Conservation (phyloP, 2,797 vertebrate species). For the Halcyon smyrnensis region DNA sequence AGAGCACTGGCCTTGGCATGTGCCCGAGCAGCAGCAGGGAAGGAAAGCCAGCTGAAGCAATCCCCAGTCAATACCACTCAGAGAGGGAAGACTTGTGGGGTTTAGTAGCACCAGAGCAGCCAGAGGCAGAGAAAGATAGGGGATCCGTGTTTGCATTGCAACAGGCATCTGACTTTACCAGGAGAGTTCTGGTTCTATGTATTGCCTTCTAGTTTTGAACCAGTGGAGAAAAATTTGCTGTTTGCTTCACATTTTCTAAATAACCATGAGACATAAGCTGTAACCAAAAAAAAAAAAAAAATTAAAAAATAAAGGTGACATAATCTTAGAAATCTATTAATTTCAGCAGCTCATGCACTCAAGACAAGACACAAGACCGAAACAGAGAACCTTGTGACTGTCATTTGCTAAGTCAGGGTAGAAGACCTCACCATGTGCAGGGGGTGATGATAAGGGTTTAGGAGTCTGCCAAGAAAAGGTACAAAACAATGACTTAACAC, state of each 20-base stretch:
- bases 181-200: not conserved
- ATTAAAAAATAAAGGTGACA: not conserved
- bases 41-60: not conserved
- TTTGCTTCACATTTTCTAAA: not conserved
- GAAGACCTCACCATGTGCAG: not conserved
- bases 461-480: not conserved
- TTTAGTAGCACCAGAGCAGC: not conserved
- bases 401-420: not conserved
- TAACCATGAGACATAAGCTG: not conserved
- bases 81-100: not conserved
- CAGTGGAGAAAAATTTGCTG: not conserved
- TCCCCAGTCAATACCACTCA: not conserved
- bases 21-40: not conserved
- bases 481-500: not conserved
- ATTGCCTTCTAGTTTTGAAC: not conserved
- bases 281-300: not conserved
- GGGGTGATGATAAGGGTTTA: not conserved
- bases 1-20: not conserved
- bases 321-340: not conserved
- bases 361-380: not conserved
- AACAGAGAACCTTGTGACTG: not conserved
- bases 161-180: fast-evolving
- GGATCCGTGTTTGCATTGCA: not conserved
- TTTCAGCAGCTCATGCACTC: not conserved
- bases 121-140: not conserved